These are phyloP conservation scores for Prionailurus viverrinus DNA, from an alignment of 2,113 vertebrate genomes.

Conservation along the genomic window DNA sequence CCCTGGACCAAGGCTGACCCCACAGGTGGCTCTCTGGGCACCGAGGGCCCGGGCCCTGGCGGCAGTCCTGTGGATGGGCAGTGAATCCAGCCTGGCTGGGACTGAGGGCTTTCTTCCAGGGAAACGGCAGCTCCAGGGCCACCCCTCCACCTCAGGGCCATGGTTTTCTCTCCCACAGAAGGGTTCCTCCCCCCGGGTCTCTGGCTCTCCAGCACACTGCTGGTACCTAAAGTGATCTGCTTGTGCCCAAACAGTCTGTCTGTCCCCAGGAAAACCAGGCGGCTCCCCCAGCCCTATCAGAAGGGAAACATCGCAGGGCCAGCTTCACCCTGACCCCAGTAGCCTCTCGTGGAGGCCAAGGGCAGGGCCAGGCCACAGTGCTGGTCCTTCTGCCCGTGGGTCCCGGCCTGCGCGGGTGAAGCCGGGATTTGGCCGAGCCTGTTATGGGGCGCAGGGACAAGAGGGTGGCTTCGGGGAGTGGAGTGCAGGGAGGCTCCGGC, in stretches of 20 bases:
- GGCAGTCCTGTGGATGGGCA: not conserved
- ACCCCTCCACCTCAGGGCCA: rapidly evolving
- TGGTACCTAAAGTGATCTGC: not conserved
- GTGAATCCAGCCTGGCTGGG: not conserved
- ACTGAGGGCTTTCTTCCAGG: not conserved
- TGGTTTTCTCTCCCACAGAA: not conserved
- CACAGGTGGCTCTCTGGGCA: too few species aligned
- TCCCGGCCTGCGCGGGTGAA: rapidly evolving
- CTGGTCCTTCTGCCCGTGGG: rapidly evolving
- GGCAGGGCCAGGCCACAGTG: not conserved
- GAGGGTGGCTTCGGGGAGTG: not conserved
- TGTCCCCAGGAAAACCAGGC: not conserved
- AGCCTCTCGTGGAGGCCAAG: not conserved
- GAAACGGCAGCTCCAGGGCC: not conserved
- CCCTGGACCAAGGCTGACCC: not conserved
- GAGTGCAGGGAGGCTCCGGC: rapidly evolving
- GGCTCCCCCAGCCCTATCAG: rapidly evolving
- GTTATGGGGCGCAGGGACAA: not conserved
- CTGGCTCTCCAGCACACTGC: not conserved
- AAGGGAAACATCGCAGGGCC: rapidly evolving
- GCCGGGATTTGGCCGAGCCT: rapidly evolving
- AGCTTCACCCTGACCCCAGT: not conserved
- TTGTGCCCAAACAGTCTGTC: not conserved
- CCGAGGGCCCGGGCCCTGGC: not conserved
- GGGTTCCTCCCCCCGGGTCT: not conserved